Evolutionary conservation across 2,797 vertebrate genomes (phyloP).

Genomic region (Smutsia gigantea): DNA sequence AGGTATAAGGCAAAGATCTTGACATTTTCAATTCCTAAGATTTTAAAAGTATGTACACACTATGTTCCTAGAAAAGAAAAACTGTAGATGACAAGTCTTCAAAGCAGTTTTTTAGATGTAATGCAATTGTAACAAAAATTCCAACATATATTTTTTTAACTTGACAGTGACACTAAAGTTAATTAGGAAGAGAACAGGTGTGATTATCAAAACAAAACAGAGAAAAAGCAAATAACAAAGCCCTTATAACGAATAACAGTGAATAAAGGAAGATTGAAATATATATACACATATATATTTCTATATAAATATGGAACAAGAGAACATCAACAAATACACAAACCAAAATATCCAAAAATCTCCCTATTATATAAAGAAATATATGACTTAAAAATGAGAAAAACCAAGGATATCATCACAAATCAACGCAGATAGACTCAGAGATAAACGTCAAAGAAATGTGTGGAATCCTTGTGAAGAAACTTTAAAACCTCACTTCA

Average conservation of each 20-base stretch:
- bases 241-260: background rate
- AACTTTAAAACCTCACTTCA: background rate
- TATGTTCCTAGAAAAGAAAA: slow-evolving; percentile 22
- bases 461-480: background rate
- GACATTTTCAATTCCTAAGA: background rate
- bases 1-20: background rate
- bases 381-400: background rate
- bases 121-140: slow-evolving; percentile 29
- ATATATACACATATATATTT: background rate
- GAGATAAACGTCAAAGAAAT: slow-evolving; percentile 11
- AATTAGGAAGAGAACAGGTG: background rate
- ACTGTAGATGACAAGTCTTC: background rate
- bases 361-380: slow-evolving; percentile 4
- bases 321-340: background rate
- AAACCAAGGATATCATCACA: background rate
- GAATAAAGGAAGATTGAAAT: background rate
- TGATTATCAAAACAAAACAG: background rate
- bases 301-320: background rate
- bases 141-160: background rate
- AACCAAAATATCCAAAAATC: background rate
- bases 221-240: background rate
- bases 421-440: background rate
- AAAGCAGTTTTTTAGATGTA: background rate
- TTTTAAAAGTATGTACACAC: background rate
- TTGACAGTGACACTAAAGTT: slow-evolving; percentile 2